Base-by-base conservation (phyloP, 2,888 invertebrate genomes). In the Smittia aterrima region DNA sequence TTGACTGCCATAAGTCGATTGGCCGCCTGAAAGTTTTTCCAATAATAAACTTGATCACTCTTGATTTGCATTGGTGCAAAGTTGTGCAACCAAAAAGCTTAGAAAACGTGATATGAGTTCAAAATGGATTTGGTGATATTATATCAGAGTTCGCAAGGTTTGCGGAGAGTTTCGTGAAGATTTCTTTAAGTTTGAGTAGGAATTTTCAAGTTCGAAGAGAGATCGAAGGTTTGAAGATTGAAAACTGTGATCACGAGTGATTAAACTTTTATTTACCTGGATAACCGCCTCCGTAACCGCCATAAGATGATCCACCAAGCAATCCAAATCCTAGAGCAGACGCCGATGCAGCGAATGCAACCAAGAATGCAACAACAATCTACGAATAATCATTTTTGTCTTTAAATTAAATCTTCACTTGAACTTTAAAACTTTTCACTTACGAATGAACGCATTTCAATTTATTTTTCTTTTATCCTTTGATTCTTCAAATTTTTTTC, bases 381-480 rank as follows among this genome's bases (percentile, higher is more conserved):
- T 58, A 25, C 16, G 41, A 53, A 16, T 25, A 27, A 13, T 20
- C 40, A 67, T 38, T 16, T 16, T 38, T 22, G 18, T 22, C 22
- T 13, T 68, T 47, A 32, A 54, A 25, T 18, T 27, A 13, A 54
- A 16, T 71, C 25, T 20, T 4, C 47, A 71, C 25, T 27, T 40
- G 4, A 27, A 38, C 32, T 11, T 9, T 6, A 27, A 0, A 24
- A 70, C 20, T 72, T 71, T 38, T 4, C 18, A 53, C 70, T 72
- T 72, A 72, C 72, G 58, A 72, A n/a, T 22, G 62, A 72, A 38
- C 72, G 72, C 72, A 72, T 72, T 62, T 72, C 25, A 16, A 22
- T 58, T 47, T 22, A 22, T 58, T 58, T 64, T 27, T 27, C 22
- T 64, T 64, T 4, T 24, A 25, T 64, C 27, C 16, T 64, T 64